Conservation (phyloP, 2,113 vertebrate species). For the Leuciscus idus region DNA sequence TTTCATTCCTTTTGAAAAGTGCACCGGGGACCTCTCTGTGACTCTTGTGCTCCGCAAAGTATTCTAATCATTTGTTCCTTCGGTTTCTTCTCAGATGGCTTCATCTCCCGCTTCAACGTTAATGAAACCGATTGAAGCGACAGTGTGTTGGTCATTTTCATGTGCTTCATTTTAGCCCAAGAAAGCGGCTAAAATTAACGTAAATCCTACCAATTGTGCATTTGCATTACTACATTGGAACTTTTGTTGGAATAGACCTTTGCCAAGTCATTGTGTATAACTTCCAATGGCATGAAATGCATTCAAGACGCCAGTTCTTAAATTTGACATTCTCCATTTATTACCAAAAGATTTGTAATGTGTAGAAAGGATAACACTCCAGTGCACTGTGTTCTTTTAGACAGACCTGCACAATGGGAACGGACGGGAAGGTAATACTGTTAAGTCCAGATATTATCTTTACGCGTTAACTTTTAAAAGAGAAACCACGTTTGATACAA, state of each 20-base stretch:
- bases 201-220: background rate
- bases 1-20: slow-evolving; percentile 38
- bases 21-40: slow-evolving; percentile 30
- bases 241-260: background rate
- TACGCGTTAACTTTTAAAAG: slow-evolving; percentile 63
- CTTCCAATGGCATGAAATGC: background rate
- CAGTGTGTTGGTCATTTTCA: background rate
- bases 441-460: slow-evolving; percentile 76
- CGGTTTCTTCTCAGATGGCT: slow-evolving; percentile 1
- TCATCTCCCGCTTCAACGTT: background rate
- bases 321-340: slow-evolving; percentile 75
- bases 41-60: slow-evolving; percentile 10
- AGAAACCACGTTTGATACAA: slow-evolving; percentile 80
- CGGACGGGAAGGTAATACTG: slow-evolving; percentile 77
- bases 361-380: slow-evolving; percentile 81
- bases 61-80: slow-evolving; percentile 25
- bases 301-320: slow-evolving; percentile 11
- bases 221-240: background rate
- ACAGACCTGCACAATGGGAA: slow-evolving; percentile 78
- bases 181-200: background rate
- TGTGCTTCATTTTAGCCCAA: background rate
- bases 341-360: slow-evolving; percentile 81
- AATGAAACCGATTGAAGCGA: background rate
- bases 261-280: background rate
- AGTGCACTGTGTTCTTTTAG: slow-evolving; percentile 73